These are phyloP conservation scores for Vandiemenella viatica DNA, from an alignment of 2,888 invertebrate genomes.

Conservation along the genomic window DNA sequence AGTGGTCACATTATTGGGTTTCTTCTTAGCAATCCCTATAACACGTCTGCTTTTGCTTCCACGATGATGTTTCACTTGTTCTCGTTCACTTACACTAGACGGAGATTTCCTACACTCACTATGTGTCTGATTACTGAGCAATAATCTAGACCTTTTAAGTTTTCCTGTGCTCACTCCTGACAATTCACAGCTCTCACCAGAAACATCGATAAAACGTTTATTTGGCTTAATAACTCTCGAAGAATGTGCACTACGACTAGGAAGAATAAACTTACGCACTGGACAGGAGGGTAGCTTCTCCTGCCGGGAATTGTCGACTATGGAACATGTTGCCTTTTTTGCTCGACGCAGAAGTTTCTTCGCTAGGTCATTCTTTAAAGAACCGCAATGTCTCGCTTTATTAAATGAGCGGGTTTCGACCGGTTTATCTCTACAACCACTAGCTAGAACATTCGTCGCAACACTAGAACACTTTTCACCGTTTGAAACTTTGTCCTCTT, in stretches of 20 bases:
- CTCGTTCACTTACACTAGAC: background rate
- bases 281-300: conserved; percentile 18
- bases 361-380: conserved; percentile 19
- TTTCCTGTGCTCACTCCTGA: conserved; percentile 3
- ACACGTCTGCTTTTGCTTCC: background rate
- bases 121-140: conserved; percentile 3
- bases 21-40: background rate
- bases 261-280: conserved; percentile 50
- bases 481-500: background rate
- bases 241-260: conserved; percentile 67
- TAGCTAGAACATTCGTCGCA: background rate
- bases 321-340: conserved; percentile 22
- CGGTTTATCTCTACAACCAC: background rate
- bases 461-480: background rate
- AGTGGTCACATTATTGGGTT: no score
- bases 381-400: background rate
- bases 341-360: conserved; percentile 27
- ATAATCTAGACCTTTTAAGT: conserved; percentile 11
- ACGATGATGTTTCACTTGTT: background rate
- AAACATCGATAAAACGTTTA: conserved; percentile 58
- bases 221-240: conserved; percentile 79
- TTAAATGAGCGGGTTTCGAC: background rate
- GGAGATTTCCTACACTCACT: background rate
- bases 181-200: conserved; percentile 6
- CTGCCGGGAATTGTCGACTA: conserved; percentile 23